Percentiles rank a stretch among this genome's conserved stretches.
phyloP scores from a whole-genome alignment of 1,140 invertebrate species.

The Drosophila hydei region DNA sequence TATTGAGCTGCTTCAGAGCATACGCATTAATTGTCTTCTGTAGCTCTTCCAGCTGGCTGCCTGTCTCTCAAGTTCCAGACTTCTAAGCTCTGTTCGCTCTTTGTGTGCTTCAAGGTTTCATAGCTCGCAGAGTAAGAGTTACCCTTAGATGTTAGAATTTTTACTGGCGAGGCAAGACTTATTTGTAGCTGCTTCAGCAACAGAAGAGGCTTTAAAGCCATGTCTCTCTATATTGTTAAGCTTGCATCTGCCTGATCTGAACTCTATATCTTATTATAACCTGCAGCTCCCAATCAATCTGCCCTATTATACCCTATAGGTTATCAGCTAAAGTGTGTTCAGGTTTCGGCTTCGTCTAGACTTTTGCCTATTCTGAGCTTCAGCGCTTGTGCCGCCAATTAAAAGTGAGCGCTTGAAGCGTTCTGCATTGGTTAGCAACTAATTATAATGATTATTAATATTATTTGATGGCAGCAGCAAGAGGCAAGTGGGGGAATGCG shows the following conservation, averaged over 20 bases:
- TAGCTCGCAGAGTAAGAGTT: not conserved
- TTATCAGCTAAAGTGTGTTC: too few species aligned
- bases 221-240: too few species aligned
- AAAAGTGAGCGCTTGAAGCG: conserved; percentile 54
- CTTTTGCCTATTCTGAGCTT: too few species aligned
- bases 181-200: not conserved
- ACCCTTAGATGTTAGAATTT: conserved; percentile 14
- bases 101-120: too few species aligned
- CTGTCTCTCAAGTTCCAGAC: too few species aligned
- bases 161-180: too few species aligned
- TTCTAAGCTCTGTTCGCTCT: conserved; percentile 1
- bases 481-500: not conserved
- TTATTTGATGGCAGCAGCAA: not conserved
- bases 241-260: too few species aligned
- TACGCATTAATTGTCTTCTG: conserved; percentile 65
- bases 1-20: conserved; percentile 67
- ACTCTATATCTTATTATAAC: too few species aligned
- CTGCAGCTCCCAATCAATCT: too few species aligned
- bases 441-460: conserved; percentile 70
- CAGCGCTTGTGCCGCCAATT: conserved; percentile 41
- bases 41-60: not conserved
- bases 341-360: too few species aligned
- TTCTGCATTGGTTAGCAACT: conserved; percentile 57
- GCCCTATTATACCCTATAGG: too few species aligned
- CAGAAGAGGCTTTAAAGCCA: too few species aligned